A percentile compares a stretch with the other conserved stretches of the same genome.
Conservation (phyloP, 2,888 invertebrate genomes). For the Ophioninae sp. region DNA sequence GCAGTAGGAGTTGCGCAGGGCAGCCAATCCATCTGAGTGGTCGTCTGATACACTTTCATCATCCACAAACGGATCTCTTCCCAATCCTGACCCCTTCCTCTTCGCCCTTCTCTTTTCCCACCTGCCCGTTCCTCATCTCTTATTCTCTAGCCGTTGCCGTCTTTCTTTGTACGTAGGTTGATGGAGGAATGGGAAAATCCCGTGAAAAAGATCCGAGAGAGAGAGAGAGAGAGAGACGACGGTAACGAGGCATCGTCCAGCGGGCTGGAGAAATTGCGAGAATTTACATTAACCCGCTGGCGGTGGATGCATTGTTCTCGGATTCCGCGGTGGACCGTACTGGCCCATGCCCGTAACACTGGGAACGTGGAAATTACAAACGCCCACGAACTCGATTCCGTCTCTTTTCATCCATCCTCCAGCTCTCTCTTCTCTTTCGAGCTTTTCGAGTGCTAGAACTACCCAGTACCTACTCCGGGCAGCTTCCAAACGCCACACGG, state of each 20-base stretch:
- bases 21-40: slow-evolving; percentile 36
- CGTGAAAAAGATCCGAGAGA: slow-evolving; percentile 23
- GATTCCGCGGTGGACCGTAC: slow-evolving; percentile 54
- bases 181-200: slow-evolving; percentile 15
- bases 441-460: slow-evolving; percentile 4
- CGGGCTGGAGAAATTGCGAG: slow-evolving; percentile 63
- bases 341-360: slow-evolving; percentile 28
- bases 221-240: slow-evolving; percentile 12
- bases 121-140: background rate
- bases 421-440: slow-evolving; percentile 13
- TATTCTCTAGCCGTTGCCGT: slow-evolving; percentile 11
- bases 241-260: slow-evolving; percentile 60
- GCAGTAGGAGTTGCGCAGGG: no score
- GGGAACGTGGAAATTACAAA: slow-evolving; percentile 58
- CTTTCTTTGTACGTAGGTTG: slow-evolving; percentile 53
- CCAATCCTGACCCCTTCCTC: slow-evolving; percentile 13
- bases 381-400: slow-evolving; percentile 19
- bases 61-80: slow-evolving; percentile 46
- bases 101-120: slow-evolving; percentile 28
- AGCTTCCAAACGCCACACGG: slow-evolving; percentile 19
- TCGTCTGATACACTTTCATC: slow-evolving; percentile 41
- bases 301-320: slow-evolving; percentile 60
- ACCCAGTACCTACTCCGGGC: background rate
- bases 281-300: slow-evolving; percentile 66
- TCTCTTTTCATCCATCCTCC: slow-evolving; percentile 24